phyloP scores from a whole-genome alignment of 2,113 vertebrate species.

The Paraplagusia blochii region DNA sequence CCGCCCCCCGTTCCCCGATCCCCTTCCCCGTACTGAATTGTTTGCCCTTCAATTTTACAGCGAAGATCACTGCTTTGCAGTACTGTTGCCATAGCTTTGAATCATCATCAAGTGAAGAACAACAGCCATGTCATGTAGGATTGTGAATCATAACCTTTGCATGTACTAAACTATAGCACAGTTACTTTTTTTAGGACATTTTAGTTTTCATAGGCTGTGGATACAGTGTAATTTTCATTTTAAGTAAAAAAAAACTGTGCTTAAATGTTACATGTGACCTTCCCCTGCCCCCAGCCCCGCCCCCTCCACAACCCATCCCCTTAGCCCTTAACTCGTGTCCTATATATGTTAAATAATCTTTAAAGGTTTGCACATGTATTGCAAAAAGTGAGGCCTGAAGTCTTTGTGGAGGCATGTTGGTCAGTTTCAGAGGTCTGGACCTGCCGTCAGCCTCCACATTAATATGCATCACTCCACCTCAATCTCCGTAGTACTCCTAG shows the following conservation, averaged over 20 bases:
- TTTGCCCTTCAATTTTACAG: constrained; percentile 67
- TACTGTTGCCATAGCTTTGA: constrained; percentile 83
- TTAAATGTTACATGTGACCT: constrained; percentile 89
- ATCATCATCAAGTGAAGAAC: constrained; percentile 73
- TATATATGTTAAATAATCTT: constrained; percentile 85
- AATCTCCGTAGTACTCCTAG: constrained; percentile 82
- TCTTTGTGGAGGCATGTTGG: constrained; percentile 79
- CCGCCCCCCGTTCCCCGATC: no score
- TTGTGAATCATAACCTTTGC: constrained; percentile 83
- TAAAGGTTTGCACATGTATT: constrained; percentile 94
- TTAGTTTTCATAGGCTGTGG: constrained; percentile 91
- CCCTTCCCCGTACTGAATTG: constrained; percentile 65
- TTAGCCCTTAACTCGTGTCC: constrained; percentile 84
- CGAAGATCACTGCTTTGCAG: constrained; percentile 84
- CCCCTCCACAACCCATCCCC: no score
- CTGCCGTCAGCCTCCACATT: constrained; percentile 83
- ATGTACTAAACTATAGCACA: constrained; percentile 95
- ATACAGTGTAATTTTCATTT: constrained; percentile 80
- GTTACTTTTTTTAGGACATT: constrained; percentile 86
- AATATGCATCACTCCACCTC: constrained; percentile 85
- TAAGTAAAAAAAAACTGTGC: constrained; percentile 94
- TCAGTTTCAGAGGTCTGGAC: constrained; percentile 85
- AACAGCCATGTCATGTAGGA: constrained; percentile 76
- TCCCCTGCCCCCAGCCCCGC: constrained; percentile 31
- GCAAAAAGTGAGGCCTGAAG: constrained; percentile 83